Evolutionary conservation across 1,140 invertebrate species (phyloP), one percentile per base, ranked within the genome.

Genomic region (Formica exsecta): DNA sequence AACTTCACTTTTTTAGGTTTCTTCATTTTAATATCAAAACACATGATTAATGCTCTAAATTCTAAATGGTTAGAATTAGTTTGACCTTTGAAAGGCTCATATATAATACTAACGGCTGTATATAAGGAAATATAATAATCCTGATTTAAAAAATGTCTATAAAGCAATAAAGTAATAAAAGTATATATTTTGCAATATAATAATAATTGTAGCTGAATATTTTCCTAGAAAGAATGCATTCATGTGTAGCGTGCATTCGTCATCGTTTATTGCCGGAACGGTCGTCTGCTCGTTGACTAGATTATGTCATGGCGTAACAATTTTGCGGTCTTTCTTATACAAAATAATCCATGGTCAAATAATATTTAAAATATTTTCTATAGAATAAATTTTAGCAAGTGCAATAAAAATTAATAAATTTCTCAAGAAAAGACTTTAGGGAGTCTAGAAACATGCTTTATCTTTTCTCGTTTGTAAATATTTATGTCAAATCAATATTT

Each of bases 221-320:
- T 48, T 81, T 71, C 22, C 7, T 61, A 61, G 7, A 19, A 7
- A 38, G 9, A 73, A 19, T 7, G 2, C 74, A 11, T 64, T 38
- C 5, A 9, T 32, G 29, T 48, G 48, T 77, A 77, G n/a, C 3
- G 19, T 25, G 9, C 54, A 59, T 68, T 85, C 75, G 83, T 68
- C 84, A 80, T 57, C 62, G 51, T 66, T 85, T 51, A 68, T 66
- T 62, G 13, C 19, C 51, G 48, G 38, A 80, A 85, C 16, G 19
- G 64, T 85, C 36, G 16, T 68, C 22, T 80, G 77, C 22, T 51
- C 48, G 76, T 73, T 3, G 25, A 44, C 66, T 73, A 62, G 68
- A 83, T 83, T 83, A 48, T 61, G 61, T 83, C 54, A 83, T 44
- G 54, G 25, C n/a, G 38, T 83, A 83, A 59, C 71, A 74, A 81